Percentiles rank a stretch among this genome's conserved stretches.
Conservation (phyloP, 2,888 invertebrate species). For the Rhyacophila evoluta region DNA sequence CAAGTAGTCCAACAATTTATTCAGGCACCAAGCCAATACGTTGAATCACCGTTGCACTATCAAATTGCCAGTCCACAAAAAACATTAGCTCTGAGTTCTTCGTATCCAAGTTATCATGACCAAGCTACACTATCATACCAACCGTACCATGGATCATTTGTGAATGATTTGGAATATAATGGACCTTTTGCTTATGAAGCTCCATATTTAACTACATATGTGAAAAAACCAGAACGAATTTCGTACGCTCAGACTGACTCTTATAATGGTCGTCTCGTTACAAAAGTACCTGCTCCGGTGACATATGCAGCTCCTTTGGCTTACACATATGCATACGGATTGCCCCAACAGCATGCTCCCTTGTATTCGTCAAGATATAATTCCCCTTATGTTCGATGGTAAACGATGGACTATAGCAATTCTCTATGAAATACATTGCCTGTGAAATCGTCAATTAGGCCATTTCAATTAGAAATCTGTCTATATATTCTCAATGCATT, state of each 20-base stretch:
- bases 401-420: neutral
- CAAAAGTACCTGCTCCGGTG: constrained; percentile 42
- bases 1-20: neutral
- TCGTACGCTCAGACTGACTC: constrained; percentile 47
- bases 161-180: neutral
- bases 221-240: constrained; percentile 19
- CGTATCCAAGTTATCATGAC: neutral
- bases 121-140: neutral
- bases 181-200: constrained; percentile 5
- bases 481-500: neutral
- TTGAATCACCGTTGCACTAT: neutral
- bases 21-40: neutral
- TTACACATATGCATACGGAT: constrained; percentile 32
- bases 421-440: neutral
- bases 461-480: neutral
- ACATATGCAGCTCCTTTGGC: constrained; percentile 35
- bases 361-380: constrained; percentile 34
- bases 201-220: constrained; percentile 38
- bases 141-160: neutral
- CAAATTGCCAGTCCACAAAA: neutral
- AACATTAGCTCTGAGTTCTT: neutral
- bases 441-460: neutral
- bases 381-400: constrained; percentile 35
- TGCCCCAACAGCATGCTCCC: neutral
- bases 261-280: constrained; percentile 37